Base-by-base conservation (phyloP, 2,888 invertebrate species). In the Heliothis peltigera region DNA sequence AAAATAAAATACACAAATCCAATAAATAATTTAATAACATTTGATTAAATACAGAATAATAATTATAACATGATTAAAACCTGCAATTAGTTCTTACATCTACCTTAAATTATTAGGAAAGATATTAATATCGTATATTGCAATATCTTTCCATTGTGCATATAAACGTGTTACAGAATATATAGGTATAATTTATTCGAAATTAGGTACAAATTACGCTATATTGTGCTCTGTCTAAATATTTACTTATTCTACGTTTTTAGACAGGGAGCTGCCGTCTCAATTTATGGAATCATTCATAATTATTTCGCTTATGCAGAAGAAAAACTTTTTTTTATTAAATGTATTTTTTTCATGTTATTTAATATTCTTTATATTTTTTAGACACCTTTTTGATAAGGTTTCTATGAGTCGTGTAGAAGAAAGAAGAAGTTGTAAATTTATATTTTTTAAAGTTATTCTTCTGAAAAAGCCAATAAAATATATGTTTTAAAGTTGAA, bases 11-110 rank as follows among this genome's bases (percentile, higher is more conserved):
- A 53, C 44, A 28, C 6, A 2, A 44, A 10, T 64, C 56, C 46
- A 60, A 59, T 64, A 66, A 64, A 66, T 57, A 66, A 58, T 60
- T 77, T 74, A 74, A 57, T 78, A 77, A 80, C 78, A 60, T 57
- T 79, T 15, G 64, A 64, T 64, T 77, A 72, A 21, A 75, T 66
- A 68, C 61, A 69, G 66, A 62, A 48, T 79, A 72, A 64, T 70
- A 67, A 25, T 75, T 57, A 44, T 75, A 74, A 74, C 73, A 70
- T 61, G 32, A 56, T 76, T 48, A 53, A 56, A 73, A 73, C 57
- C 70, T 17, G 47, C 60, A 44, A 22, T 28, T 56, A 43, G 21
- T 25, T 52, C 21, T 5, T 52, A 43, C 19, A 18, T 4, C 18
- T 44, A 21, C 15, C 22, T 19, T 42, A 64, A 12, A 12, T 47